Base-by-base conservation (phyloP, 2,888 invertebrate genomes). In the Dynastes hyllus region DNA sequence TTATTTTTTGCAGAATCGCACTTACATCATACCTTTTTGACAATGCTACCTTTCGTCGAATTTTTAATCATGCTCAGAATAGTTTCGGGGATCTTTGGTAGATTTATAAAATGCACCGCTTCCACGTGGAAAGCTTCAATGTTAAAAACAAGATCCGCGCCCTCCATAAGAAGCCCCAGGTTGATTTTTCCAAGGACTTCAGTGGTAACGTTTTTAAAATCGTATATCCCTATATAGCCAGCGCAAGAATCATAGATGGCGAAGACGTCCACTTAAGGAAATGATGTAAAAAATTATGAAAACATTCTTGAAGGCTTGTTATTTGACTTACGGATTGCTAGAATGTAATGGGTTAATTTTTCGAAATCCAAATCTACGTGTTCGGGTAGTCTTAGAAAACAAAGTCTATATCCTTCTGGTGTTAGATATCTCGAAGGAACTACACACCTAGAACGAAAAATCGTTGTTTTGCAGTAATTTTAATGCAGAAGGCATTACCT, bases 171-270 rank as follows among this genome's bases (percentile, higher is more conserved):
- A 1, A 67, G 16, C 32, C 32, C 22, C n/a, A 67, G 4, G n/a
- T 67, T 67, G 40, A 67, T 45, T 37, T 67, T 37, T 13, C 40
- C 45, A 13, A 67, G 40, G 29, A 37, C 9, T 37, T 67, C n/a
- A 2, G 32, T 13, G 11, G 40, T 16, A 45, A 67, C 67, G 67
- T 67, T 67, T 27, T 16, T 11, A 11, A 67, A 67, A 32, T 67
- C 67, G 45, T 8, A 37, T 92, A 88, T 67, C 89, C 88, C 86
- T 91, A 94, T 81, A 93, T 90, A 84, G 93, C 93, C n/a, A 92
- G 90, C 85, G n/a, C 53, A 53, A 37, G 37, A 37, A 37, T 37
- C 37, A 5, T 5, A 37, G 37, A 5, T 37, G 3, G 37, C 37
- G 40, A 40, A 9, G 40, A 40, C 6, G 9, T 40, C 40, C 37